Base-by-base conservation (phyloP, 1,140 invertebrate species). In the Rhyacophila brunnea region DNA sequence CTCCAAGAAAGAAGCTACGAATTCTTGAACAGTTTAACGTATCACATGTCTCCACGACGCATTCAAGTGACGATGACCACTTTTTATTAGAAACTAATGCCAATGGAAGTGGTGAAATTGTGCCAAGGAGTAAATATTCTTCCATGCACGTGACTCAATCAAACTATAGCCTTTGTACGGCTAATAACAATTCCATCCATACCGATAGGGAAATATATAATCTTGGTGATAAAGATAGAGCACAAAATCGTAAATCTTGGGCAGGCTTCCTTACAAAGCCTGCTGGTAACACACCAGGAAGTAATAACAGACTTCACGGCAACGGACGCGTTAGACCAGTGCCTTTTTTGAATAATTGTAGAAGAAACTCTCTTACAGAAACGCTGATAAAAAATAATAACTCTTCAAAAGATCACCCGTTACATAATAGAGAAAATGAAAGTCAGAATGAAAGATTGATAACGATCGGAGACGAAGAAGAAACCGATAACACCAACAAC, bases 221-320 rank as follows among this genome's bases (percentile, higher is more conserved):
- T 28, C n/a, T 28, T 14, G 28, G 15, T 15, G n/a, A 62, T 34
- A 54, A 47, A 32, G n/a, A 44, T 19, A 65, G 59, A 57, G 44
- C 36, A 6, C 64, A 65, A 42, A 65, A 65, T 52, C 40, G 64
- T 18, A 62, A 54, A 45, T 65, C 64, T 3, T 65, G 64, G 64
- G 60, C 64, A 11, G 64, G 64, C 5, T 65, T 65, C 43, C 47
- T 62, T 43, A 56, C 60, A 9, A 65, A 60, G 15, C 60, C 52
- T 14, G n/a, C 38, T 36, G 48, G 35, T n/a, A n/a, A n/a, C 9
- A 19, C 47, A 15, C 34, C 28, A 11, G 44, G 57, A 2, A 28
- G 49, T 19, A 46, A 38, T 13, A 56, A 43, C n/a, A 59, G 60
- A 47, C 45, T 36, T 42, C 56, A 63, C 40, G 49, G 63, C 9